These are phyloP conservation scores for Nasonia oneida DNA, from an alignment of 2,888 invertebrate species.

Conservation along the genomic window DNA sequence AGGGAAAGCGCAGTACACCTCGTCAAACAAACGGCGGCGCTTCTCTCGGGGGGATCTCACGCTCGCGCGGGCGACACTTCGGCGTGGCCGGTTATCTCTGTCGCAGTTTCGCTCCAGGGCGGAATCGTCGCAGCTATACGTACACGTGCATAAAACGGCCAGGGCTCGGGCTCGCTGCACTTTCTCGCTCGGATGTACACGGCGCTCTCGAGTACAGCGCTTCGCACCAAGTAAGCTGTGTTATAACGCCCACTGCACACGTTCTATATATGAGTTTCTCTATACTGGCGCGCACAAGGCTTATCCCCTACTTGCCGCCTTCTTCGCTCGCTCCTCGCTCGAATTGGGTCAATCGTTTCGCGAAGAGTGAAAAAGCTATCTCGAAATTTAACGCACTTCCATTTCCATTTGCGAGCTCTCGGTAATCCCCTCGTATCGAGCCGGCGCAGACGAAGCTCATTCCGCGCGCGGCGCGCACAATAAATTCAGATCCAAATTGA, in stretches of 20 bases:
- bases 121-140: neutral
- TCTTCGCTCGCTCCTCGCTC: neutral
- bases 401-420: too few relatives aligned
- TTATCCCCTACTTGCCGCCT: neutral
- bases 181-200: neutral
- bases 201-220: neutral
- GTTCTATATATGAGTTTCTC: neutral
- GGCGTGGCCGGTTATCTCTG: neutral
- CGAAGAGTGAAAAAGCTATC: too few relatives aligned
- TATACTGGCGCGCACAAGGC: too few relatives aligned
- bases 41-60: neutral
- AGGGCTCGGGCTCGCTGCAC: neutral
- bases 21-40: constrained; percentile 8
- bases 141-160: neutral
- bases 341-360: neutral
- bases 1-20: neutral
- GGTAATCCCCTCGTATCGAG: too few relatives aligned
- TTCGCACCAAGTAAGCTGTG: neutral
- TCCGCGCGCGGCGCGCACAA: neutral
- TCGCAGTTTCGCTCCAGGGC: neutral
- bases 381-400: too few relatives aligned
- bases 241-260: neutral
- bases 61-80: neutral
- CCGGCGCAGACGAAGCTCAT: neutral
- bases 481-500: constrained; percentile 54